These are phyloP conservation scores for Enteromius treurensis DNA, from an alignment of 2,797 vertebrate species.

Conservation along the genomic window DNA sequence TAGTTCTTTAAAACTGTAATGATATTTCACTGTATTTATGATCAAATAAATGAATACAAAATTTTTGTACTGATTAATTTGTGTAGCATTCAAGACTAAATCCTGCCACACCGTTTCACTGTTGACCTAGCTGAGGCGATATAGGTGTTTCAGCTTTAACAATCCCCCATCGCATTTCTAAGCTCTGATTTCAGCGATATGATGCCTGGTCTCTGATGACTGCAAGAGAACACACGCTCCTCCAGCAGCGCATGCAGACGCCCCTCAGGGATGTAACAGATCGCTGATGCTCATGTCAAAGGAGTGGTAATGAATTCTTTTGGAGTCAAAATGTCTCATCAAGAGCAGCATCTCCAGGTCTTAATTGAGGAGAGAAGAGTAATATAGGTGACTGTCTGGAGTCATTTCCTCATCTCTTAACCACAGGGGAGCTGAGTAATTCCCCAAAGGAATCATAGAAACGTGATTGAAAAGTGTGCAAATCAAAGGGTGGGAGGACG, in stretches of 20 bases:
- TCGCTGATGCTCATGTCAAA: conserved; percentile 23
- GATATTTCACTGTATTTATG: no score
- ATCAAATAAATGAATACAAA: no score
- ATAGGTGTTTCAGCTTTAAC: no score
- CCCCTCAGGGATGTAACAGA: conserved; percentile 1
- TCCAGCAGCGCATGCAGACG: background rate
- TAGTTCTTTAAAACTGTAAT: no score
- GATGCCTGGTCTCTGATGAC: conserved; percentile 1
- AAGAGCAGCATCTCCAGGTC: conserved; percentile 15
- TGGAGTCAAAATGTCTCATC: conserved; percentile 42
- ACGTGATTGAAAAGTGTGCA: conserved; percentile 43
- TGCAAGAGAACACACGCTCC: conserved; percentile 2
- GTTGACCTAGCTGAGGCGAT: no score
- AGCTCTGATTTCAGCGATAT: background rate
- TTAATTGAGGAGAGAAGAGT: conserved; percentile 24
- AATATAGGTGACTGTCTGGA: conserved; percentile 25
- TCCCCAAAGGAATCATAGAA: background rate
- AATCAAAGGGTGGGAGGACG: conserved; percentile 41
- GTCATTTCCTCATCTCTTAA: conserved; percentile 31
- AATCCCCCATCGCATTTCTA: background rate
- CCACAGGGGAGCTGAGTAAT: conserved; percentile 27
- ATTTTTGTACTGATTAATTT: background rate
- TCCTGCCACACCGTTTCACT: no score
- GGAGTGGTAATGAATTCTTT: conserved; percentile 38
- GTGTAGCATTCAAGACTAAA: background rate